Percentiles rank a stretch among this genome's conserved stretches.
Conservation (phyloP, 2,888 invertebrate genomes). For the Cryptops parisi region DNA sequence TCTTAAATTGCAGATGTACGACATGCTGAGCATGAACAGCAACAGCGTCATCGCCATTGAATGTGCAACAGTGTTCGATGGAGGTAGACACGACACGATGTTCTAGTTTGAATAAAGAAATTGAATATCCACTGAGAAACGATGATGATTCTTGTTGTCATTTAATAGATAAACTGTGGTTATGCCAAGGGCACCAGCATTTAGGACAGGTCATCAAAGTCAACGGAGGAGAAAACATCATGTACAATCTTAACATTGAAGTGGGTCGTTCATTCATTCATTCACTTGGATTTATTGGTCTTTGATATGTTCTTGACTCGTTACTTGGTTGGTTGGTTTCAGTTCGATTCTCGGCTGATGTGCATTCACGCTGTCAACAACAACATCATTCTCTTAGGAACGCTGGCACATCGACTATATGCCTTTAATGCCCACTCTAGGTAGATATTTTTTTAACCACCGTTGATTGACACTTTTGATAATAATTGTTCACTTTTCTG, state of each 20-base stretch:
- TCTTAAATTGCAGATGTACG: constrained; percentile 15
- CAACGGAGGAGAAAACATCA: constrained; percentile 28
- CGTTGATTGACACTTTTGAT: neutral
- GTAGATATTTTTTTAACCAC: too few species aligned
- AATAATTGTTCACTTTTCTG: neutral
- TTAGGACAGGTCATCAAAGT: constrained; percentile 28
- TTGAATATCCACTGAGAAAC: too few species aligned
- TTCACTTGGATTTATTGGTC: neutral
- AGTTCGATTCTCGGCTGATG: constrained; percentile 36
- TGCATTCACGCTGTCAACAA: constrained; percentile 30
- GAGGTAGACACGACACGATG: constrained; percentile 22
- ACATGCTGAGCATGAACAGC: constrained; percentile 17
- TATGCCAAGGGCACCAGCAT: constrained; percentile 31
- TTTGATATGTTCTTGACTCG: neutral
- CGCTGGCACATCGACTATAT: constrained; percentile 34
- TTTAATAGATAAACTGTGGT: constrained; percentile 30
- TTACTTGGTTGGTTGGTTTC: constrained; percentile 16
- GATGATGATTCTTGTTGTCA: too few species aligned
- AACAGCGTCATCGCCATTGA: constrained; percentile 25
- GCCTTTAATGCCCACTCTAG: constrained; percentile 28
- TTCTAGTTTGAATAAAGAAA: neutral
- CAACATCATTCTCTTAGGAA: constrained; percentile 32
- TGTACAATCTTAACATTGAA: constrained; percentile 28
- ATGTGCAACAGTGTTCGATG: constrained; percentile 26
- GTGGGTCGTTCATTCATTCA: constrained; percentile 22